These are phyloP conservation scores for Grus americana DNA, from an alignment of 2,113 vertebrate genomes.

Conservation along the genomic window DNA sequence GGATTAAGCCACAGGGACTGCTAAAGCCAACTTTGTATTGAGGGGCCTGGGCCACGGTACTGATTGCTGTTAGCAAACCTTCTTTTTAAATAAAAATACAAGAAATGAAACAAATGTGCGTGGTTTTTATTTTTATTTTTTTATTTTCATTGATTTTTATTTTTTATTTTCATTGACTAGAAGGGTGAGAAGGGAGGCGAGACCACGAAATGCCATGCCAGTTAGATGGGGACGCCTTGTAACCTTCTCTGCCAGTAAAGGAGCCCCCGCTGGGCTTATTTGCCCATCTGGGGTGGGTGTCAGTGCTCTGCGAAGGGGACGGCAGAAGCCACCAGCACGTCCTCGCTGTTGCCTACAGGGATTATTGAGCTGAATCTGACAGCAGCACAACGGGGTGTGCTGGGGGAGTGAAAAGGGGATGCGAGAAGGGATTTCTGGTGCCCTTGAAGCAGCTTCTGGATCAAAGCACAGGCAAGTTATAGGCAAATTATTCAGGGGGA, in stretches of 20 bases:
- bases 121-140: background rate
- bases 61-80: slow-evolving; percentile 1
- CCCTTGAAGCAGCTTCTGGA: background rate
- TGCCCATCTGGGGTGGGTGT: background rate
- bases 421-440: background rate
- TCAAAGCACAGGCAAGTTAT: background rate
- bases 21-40: background rate
- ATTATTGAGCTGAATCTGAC: background rate
- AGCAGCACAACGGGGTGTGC: background rate
- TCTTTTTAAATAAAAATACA: slow-evolving; percentile 67
- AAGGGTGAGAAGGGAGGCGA: background rate
- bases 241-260: background rate
- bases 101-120: background rate
- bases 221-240: background rate
- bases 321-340: background rate
- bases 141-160: background rate
- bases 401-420: background rate
- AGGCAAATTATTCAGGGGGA: background rate
- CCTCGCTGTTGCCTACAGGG: background rate
- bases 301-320: background rate
- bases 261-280: background rate
- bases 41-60: background rate
- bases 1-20: background rate
- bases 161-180: background rate
- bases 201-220: background rate